A percentile compares a stretch with the other conserved stretches of the same genome.
Conservation (phyloP, 1,140 invertebrate species). For the Cheumatopsyche charites region DNA sequence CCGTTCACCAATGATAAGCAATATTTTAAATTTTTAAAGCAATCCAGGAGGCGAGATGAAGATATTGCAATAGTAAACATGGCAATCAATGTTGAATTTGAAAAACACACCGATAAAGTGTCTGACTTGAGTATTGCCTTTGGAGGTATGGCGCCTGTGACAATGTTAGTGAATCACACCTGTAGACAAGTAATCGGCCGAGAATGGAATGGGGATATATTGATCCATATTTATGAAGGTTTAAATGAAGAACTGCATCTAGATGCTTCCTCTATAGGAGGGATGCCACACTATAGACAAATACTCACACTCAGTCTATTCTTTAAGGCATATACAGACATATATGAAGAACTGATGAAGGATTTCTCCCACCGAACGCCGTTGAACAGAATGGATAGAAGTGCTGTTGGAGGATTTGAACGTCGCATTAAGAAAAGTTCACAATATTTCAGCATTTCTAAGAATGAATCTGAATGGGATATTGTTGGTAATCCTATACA, state of each 20-base stretch:
- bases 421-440: slow-evolving; percentile 70
- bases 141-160: slow-evolving; percentile 91
- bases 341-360: slow-evolving; percentile 63
- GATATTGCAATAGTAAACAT: slow-evolving; percentile 96
- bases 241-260: slow-evolving; percentile 80
- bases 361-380: slow-evolving; percentile 55
- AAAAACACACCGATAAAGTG: slow-evolving; percentile 64
- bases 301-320: slow-evolving; percentile 86
- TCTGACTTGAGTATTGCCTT: slow-evolving; percentile 73
- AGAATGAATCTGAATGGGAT: slow-evolving; percentile 69
- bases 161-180: slow-evolving; percentile 76
- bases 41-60: slow-evolving; percentile 89
- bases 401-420: slow-evolving; percentile 68
- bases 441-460: slow-evolving; percentile 79
- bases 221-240: slow-evolving; percentile 69
- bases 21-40: slow-evolving; percentile 88
- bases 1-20: slow-evolving; percentile 70
- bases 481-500: slow-evolving; percentile 81
- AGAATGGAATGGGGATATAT: slow-evolving; percentile 73
- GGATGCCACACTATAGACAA: slow-evolving; percentile 85
- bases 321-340: slow-evolving; percentile 85
- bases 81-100: slow-evolving; percentile 71
- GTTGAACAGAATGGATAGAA: slow-evolving; percentile 57
- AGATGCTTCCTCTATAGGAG: slow-evolving; percentile 81
- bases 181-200: slow-evolving; percentile 68